Evolutionary conservation across 2,113 vertebrate genomes (phyloP).

Genomic region (Tautogolabrus adspersus): DNA sequence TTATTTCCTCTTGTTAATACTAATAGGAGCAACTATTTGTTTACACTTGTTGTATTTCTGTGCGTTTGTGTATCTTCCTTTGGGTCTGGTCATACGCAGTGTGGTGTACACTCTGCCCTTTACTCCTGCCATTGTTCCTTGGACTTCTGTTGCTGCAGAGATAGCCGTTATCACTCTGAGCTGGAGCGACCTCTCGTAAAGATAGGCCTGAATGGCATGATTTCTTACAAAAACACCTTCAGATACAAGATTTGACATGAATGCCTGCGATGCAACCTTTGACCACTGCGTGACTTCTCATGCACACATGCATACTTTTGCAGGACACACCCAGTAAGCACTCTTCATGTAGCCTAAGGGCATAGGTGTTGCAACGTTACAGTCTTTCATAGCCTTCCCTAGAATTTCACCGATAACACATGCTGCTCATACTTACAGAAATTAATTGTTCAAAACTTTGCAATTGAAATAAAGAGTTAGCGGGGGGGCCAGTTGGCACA

Average conservation of each 20-base stretch:
- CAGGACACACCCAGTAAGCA: constrained; percentile 34
- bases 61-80: constrained; percentile 25
- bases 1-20: constrained; percentile 27
- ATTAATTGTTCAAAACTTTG: not conserved
- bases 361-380: constrained; percentile 3
- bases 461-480: not conserved
- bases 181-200: constrained; percentile 52
- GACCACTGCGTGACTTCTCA: constrained; percentile 35
- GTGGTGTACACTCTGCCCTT: constrained; percentile 28
- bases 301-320: not conserved
- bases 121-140: constrained; percentile 55
- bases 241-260: constrained; percentile 19
- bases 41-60: constrained; percentile 16
- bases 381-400: constrained; percentile 1
- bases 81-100: constrained; percentile 16
- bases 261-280: constrained; percentile 36
- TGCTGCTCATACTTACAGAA: constrained; percentile 28
- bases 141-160: constrained; percentile 46
- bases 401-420: constrained; percentile 16
- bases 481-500: constrained; percentile 35
- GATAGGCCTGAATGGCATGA: constrained; percentile 45
- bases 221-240: constrained; percentile 2
- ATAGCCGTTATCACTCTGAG: constrained; percentile 44
- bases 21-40: constrained; percentile 40
- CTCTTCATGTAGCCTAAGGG: constrained; percentile 40